phyloP scores from a whole-genome alignment of 1,140 invertebrate genomes.

The Branchinecta lynchi region DNA sequence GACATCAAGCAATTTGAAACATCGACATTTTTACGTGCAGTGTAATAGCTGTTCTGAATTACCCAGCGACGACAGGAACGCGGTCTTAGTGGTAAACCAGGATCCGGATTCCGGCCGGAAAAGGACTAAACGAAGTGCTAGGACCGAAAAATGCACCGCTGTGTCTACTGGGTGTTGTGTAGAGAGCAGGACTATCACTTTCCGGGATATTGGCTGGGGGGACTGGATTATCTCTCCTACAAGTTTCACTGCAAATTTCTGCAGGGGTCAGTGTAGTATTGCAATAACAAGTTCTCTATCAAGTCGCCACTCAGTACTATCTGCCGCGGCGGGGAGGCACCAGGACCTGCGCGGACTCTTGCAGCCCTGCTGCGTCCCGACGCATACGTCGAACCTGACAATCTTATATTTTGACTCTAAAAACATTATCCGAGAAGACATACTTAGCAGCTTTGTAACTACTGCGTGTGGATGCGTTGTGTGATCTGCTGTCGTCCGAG shows the following conservation, averaged over 20 bases:
- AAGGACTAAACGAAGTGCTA: neutral
- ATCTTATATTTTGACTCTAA: neutral
- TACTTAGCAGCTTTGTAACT: neutral
- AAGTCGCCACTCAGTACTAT: neutral
- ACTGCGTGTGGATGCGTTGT: neutral
- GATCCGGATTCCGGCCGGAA: neutral
- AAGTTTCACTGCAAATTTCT: neutral
- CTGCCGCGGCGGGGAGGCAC: neutral
- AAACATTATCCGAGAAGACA: neutral
- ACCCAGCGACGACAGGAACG: neutral
- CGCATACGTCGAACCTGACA: neutral
- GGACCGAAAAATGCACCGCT: neutral
- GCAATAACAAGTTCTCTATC: neutral
- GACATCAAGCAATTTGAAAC: neutral
- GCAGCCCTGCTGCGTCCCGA: neutral
- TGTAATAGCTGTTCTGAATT: neutral
- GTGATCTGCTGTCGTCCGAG: neutral
- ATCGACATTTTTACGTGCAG: neutral
- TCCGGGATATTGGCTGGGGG: neutral
- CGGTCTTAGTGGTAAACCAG: neutral
- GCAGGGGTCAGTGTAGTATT: neutral
- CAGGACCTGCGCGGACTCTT: neutral
- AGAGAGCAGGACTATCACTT: neutral
- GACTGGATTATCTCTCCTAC: neutral
- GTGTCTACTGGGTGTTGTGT: neutral